phyloP scores from a whole-genome alignment of 2,888 invertebrate species.

The Quadroppia sp. region DNA sequence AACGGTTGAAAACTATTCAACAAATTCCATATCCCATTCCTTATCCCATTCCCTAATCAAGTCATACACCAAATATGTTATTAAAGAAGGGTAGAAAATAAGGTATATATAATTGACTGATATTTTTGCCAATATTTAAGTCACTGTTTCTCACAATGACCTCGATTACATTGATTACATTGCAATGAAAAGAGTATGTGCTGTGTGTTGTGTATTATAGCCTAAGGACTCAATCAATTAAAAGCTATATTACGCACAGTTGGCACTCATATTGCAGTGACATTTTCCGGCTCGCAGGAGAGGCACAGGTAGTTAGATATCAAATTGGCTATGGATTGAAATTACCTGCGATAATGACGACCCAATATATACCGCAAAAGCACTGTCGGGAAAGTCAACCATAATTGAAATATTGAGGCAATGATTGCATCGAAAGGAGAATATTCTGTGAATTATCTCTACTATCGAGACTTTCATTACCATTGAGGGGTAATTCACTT shows the following conservation, averaged over 20 bases:
- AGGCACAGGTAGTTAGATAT: constrained; percentile 17
- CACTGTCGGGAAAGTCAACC: not conserved
- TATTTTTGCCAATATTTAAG: constrained; percentile 10
- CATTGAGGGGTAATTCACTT: not conserved
- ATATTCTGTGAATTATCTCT: not conserved
- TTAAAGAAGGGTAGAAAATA: not conserved
- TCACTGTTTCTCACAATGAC: constrained; percentile 26
- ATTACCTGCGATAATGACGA: not conserved
- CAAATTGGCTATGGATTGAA: not conserved
- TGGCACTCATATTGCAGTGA: not conserved
- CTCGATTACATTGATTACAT: constrained; percentile 27
- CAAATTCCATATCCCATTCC: not conserved
- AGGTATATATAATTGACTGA: not conserved
- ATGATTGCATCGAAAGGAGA: not conserved
- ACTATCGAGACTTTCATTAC: not conserved
- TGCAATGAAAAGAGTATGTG: not conserved
- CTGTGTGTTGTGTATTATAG: constrained; percentile 12
- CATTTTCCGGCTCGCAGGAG: constrained; percentile 22
- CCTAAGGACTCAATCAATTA: constrained; percentile 25
- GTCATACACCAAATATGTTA: constrained; percentile 25
- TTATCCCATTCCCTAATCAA: not conserved
- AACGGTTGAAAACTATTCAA: not conserved
- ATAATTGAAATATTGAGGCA: constrained; percentile 32
- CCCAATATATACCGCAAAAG: not conserved
- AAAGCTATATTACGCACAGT: constrained; percentile 20